Base-by-base conservation (phyloP, 2,888 invertebrate species). In the Nemotelus nigrinus region DNA sequence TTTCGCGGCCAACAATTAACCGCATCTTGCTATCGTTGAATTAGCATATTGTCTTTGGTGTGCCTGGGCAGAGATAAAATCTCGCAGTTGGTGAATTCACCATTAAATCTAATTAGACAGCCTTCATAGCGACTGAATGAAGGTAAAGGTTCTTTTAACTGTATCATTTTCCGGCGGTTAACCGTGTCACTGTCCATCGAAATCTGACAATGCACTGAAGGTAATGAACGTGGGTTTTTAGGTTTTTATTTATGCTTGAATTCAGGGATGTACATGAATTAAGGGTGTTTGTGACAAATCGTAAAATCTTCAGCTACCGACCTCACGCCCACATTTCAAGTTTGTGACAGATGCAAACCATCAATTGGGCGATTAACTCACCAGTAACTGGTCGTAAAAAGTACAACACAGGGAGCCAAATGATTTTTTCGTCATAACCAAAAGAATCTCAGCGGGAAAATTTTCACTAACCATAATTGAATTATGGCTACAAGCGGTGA, bases 31-130 rank as follows among this genome's bases (percentile, higher is more conserved):
- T 76, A 74, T 65, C 68, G 70, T 60, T 63, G 70, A 77, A 80
- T 80, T 80, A 80, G 78, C 80, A 78, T 80, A 80, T 80, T 80
- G 78, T 80, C 76, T 81, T 2, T 53, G 43, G 44, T 43, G 3
- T 2, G 55, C 25, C 44, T n/a, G 50, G 43, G 25, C 45, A 48
- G 45, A 50, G 48, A 58, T 72, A 58, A 47, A 25, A 48, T 64
- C 65, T 53, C 43, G 10, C 25, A 65, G 65, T 72, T 55, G 47
- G 25, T 72, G 47, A 58, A 72, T 25, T 41, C 25, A 45, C 41
- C 65, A 65, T 76, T 76, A 48, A 76, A 76, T 55, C 64, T 76
- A 76, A 76, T 76, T 65, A 76, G 64, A 65, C 74, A 65, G 45
- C 55, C 65, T 64, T 63, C 60, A 60, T 63, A 63, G 53, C 39